These are phyloP conservation scores for Trididemnum nubilum DNA, from an alignment of 23 tunicate species.

Conservation along the genomic window DNA sequence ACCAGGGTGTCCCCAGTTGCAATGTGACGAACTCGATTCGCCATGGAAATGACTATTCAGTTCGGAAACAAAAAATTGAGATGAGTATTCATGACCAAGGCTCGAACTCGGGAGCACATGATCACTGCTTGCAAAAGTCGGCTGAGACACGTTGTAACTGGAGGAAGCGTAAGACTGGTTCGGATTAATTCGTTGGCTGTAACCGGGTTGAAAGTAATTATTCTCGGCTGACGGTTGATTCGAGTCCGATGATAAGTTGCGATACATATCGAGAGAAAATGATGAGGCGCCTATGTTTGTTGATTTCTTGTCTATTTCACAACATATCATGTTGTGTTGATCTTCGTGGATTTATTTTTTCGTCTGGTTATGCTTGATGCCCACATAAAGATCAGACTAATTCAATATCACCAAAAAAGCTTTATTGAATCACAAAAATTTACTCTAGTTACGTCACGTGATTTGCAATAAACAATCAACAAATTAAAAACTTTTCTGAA, in stretches of 20 bases:
- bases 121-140: constrained; percentile 17
- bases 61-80: constrained; percentile 37
- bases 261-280: constrained; percentile 35
- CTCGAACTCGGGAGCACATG: constrained; percentile 15
- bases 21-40: constrained; percentile 23
- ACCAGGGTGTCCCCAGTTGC: constrained; percentile 40
- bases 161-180: constrained; percentile 10
- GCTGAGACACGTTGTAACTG: background rate
- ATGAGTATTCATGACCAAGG: constrained; percentile 35
- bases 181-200: constrained; percentile 26
- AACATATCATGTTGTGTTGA: constrained; percentile 63
- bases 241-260: constrained; percentile 49
- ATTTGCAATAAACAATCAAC: no score
- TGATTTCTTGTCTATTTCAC: constrained; percentile 45
- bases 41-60: background rate
- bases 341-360: background rate
- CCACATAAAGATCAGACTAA: background rate
- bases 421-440: no score
- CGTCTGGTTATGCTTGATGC: background rate
- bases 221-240: constrained; percentile 29
- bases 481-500: no score
- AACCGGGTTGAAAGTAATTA: constrained; percentile 50
- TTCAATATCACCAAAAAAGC: background rate
- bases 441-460: no score
- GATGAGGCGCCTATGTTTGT: constrained; percentile 30